Base-by-base conservation (phyloP, 2,888 invertebrate species). In the Ischnura elegans region DNA sequence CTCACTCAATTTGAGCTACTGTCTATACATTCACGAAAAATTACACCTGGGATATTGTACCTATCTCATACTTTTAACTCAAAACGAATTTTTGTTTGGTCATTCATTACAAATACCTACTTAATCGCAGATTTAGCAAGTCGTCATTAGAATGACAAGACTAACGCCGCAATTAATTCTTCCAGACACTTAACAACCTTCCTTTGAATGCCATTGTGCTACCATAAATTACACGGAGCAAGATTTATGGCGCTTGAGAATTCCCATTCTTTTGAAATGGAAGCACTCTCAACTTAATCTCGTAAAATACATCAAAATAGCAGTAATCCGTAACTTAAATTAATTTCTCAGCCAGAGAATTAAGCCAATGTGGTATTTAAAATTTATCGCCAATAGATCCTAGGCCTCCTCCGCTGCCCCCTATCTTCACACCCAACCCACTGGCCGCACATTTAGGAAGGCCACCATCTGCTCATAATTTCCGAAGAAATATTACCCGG, bases 401-500 rank as follows among this genome's bases (percentile, higher is more conserved):
- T 61, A 8, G n/a, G 2, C n/a, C 61, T 8, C 4, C 61, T 61
- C n/a, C 61, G 8, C 25, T 61, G n/a, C 61, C 4, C 25, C 1
- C 6, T 61, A n/a, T 8, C 36, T 36, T 36, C 36, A 36, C 76
- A 76, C 76, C 36, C 21, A 8, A 36, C 3, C 13, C 76, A 36
- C 29, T 10, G 13, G 36, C 6, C 13, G 13, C 13, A 76, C 8
- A 76, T 76, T 36, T 36, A 36, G 76, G 10, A 76, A 36, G 43
- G 29, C 51, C 36, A 42, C 43, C 90, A 90, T 90, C 90, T 90
- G 90, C 90, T 66, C 61, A 42, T 61, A 61, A 90, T 76, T 36
- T n/a, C 61, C 90, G 43, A 55, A 90, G 90, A 90, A 61, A 90
- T 90, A 90, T 90, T 66, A 61, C 25, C 90, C 90, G 21, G 61